A percentile compares a stretch with the other conserved stretches of the same genome.
phyloP scores from a whole-genome alignment of 2,888 invertebrate genomes.

The Cheilosia impressa region DNA sequence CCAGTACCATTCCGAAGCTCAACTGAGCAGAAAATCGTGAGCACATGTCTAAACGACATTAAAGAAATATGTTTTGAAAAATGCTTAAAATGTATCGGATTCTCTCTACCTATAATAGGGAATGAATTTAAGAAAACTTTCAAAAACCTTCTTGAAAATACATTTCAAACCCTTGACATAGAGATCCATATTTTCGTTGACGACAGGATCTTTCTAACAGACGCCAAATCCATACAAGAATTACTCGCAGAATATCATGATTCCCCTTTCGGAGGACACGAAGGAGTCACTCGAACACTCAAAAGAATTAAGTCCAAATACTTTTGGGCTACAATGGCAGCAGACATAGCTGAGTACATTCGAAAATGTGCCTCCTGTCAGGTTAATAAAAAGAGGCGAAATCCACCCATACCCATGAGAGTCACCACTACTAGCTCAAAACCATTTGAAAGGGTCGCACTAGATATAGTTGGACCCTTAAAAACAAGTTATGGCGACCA shows the following conservation, averaged over 20 bases:
- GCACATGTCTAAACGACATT: conserved; percentile 2
- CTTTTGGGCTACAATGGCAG: neutral
- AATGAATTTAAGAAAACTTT: neutral
- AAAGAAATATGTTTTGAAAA: neutral
- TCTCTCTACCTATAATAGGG: neutral
- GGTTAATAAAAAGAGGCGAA: conserved; percentile 24
- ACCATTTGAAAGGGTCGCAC: conserved; percentile 16
- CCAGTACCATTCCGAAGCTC: conserved; percentile 2
- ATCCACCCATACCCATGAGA: conserved; percentile 20
- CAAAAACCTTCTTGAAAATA: conserved; percentile 3
- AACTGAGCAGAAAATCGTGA: neutral
- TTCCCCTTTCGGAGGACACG: conserved; percentile 22
- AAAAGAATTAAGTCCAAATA: conserved; percentile 11
- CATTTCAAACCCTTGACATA: neutral
- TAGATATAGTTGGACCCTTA: conserved; percentile 16
- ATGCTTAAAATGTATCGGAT: neutral
- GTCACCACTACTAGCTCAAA: conserved; percentile 10
- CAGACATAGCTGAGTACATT: conserved; percentile 20
- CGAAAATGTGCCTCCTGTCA: conserved; percentile 33
- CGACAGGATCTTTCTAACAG: neutral
- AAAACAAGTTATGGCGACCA: conserved; percentile 15
- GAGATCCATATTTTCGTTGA: neutral
- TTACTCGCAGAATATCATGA: conserved; percentile 17
- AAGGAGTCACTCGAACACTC: conserved; percentile 20
- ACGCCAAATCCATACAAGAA: conserved; percentile 11